These are phyloP conservation scores for Clistopyga incitator DNA, from an alignment of 2,888 invertebrate species.

Conservation along the genomic window DNA sequence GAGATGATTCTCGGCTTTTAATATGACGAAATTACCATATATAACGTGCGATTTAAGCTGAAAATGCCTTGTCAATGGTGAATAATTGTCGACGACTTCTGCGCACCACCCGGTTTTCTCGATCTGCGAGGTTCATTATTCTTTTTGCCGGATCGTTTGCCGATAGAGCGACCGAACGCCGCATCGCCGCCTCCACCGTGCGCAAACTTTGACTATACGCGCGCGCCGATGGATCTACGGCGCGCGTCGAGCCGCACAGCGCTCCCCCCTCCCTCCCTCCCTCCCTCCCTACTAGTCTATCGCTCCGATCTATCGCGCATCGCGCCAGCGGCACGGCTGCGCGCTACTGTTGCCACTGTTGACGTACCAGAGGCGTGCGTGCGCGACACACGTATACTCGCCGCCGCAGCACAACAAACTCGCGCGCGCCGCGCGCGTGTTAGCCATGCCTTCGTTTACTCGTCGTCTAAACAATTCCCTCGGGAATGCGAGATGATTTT, in stretches of 20 bases:
- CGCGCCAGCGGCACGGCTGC: not conserved
- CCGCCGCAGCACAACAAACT: slow-evolving; percentile 47
- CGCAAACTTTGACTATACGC: slow-evolving; percentile 23
- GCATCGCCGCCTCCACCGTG: slow-evolving; percentile 58
- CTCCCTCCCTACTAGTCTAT: slow-evolving; percentile 28
- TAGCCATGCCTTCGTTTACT: slow-evolving; percentile 58
- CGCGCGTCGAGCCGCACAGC: slow-evolving; percentile 51
- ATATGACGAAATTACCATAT: not conserved
- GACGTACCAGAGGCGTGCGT: slow-evolving; percentile 34
- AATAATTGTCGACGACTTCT: slow-evolving; percentile 20
- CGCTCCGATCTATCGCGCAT: not conserved
- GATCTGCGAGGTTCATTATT: slow-evolving; percentile 54
- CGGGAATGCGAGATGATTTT: slow-evolving; percentile 66
- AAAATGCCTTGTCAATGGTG: not conserved
- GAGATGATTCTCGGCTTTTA: not conserved
- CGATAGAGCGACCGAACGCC: slow-evolving; percentile 42
- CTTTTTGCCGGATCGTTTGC: slow-evolving; percentile 20
- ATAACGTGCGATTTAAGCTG: not conserved
- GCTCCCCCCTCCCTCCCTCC: too few relatives aligned
- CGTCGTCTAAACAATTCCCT: slow-evolving; percentile 60
- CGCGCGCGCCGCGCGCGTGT: slow-evolving; percentile 58
- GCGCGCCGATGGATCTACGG: slow-evolving; percentile 50
- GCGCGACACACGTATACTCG: slow-evolving; percentile 39
- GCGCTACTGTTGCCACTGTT: slow-evolving; percentile 30
- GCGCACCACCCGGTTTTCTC: slow-evolving; percentile 27